Evolutionary conservation across 1,140 invertebrate species (phyloP), one percentile per base, ranked within the genome.

Genomic region (Danaus melanippus): DNA sequence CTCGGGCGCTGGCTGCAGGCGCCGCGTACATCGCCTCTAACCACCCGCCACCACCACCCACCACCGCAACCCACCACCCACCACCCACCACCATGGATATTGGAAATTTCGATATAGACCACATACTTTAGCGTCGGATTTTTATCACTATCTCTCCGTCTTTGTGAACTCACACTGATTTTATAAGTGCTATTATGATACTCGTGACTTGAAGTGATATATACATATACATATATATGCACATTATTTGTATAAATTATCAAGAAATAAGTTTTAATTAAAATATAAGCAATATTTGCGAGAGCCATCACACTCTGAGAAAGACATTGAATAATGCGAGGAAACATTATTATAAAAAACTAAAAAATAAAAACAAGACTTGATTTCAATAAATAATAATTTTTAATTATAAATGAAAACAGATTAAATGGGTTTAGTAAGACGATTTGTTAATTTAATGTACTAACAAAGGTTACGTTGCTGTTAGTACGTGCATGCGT

Each of bases 1-100:
- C 76, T 76, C 74, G 68, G 74, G 73, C 71, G 76, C 71, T 74
- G 71, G 74, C 62, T 78, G 67, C 70, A 79, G 78, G 78, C 78
- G 79, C 79, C 77, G 66, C 67, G 53, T 71, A 62, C 70, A 75
- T 73, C 76, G 79, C 79, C 77, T 83, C 62, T 65, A 55, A 44
- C 56, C 68, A 61, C 60, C 64, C 42, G 10, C 47, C 50, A 17
- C 54, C 49, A 12, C 43, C 47, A 17, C 32, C 50, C 32, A 11
- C 54, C 42, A 50, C 49, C 52, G 46, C 47, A 39, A 41, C 43
- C 50, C 12, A 9, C 56, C 51, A 32, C 59, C 50, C 47, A 42
- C 60, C 59, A 62, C 62, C 62, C 15, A 15, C 60, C 65, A 55
- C 50, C 61, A 57, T 60, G 64, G 64, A 66, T 74, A 75, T 74